These are phyloP conservation scores for Atopsyche davidsoni DNA, from an alignment of 1,140 invertebrate species.

Conservation along the genomic window DNA sequence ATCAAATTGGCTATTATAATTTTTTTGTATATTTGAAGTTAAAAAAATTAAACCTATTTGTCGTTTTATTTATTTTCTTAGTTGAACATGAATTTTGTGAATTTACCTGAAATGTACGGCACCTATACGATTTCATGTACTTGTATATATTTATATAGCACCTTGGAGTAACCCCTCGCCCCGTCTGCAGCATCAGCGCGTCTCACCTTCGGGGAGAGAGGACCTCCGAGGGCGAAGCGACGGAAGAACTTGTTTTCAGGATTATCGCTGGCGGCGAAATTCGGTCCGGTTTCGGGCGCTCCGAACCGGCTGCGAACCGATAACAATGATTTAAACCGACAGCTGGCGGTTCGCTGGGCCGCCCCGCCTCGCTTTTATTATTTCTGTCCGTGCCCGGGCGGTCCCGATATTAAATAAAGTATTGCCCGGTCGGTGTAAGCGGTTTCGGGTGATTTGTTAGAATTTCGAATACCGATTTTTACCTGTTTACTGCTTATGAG, in stretches of 20 bases:
- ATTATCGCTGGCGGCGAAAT: constrained; percentile 10
- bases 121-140: too few species aligned
- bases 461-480: not conserved
- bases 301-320: constrained; percentile 6
- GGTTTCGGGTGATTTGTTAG: not conserved
- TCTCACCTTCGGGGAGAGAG: too few species aligned
- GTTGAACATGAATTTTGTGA: too few species aligned
- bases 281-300: constrained; percentile 7
- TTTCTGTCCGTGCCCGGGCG: not conserved
- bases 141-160: too few species aligned
- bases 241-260: constrained; percentile 11
- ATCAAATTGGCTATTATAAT: too few species aligned
- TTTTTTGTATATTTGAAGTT: too few species aligned
- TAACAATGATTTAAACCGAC: constrained; percentile 22
- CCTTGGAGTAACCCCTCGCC: too few species aligned
- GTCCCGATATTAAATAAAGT: not conserved
- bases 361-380: not conserved
- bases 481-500: not conserved
- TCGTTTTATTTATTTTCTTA: too few species aligned
- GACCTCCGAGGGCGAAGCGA: not conserved
- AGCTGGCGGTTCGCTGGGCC: constrained; percentile 15
- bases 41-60: too few species aligned
- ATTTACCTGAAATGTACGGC: too few species aligned
- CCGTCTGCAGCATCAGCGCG: too few species aligned
- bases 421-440: not conserved